Evolutionary conservation across 2,888 invertebrate species (phyloP), one percentile per base, ranked within the genome.

Genomic region (Acronicta aceris): DNA sequence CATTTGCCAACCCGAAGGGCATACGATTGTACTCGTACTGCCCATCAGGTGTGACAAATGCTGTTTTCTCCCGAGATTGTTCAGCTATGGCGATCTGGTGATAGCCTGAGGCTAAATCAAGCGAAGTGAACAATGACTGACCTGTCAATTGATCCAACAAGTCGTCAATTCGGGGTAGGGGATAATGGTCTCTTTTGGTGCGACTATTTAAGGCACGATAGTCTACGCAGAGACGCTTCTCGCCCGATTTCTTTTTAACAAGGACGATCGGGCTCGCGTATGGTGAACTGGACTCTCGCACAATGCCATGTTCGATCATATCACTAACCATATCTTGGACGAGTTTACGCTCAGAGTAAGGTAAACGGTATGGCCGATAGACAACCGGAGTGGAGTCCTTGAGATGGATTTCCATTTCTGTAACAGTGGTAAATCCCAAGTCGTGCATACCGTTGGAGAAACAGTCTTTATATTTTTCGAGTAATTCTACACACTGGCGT

Each of bases 1-100:
- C 53, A 15, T 53, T 53, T 1, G 33, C 53, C 4, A 53, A 4
- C 2, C 53, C 53, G n/a, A 53, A 53, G 0, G 53, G 45, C 36
- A 53, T 43, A 12, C 53, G 12, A 10, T 5, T 9, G 13, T 53
- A 45, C 45, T 53, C 52, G 17, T 13, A 43, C 25, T 43, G 43
- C 13, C 43, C 43, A 43, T 43, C 43, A 1, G 21, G 42, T 3
- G 42, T 42, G 8, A 42, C 42, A 15, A 42, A 36, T 12, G 40
- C 40, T 2, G 40, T 41, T 7, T 41, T 41, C 15, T 41, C 40
- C 1, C 16, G 40, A 1, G 40, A 41, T 16, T 41, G 1, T 5
- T 41, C 40, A 7, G 40, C 15, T 16, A 41, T 41, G 6, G 40
- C 7, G 7, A 41, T 36, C 12, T 36, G 36, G 36, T 36, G 13